phyloP scores from a whole-genome alignment of 2,797 vertebrate genomes.

The Poecilia picta region DNA sequence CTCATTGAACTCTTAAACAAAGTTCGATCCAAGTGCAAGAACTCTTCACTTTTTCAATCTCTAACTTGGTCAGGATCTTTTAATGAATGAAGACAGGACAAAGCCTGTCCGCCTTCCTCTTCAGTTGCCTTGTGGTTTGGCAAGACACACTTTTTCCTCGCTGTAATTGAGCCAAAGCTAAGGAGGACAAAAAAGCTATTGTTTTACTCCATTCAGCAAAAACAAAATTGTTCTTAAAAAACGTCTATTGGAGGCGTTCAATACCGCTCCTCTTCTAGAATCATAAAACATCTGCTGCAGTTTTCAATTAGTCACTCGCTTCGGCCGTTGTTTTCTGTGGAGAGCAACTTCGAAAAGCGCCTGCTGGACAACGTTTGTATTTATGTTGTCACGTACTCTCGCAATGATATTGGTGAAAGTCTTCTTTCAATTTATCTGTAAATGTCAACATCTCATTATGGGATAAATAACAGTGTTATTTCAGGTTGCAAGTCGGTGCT shows the following conservation, averaged over 20 bases:
- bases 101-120: constrained; percentile 9
- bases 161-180: not conserved
- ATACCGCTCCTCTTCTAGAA: constrained; percentile 2
- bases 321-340: constrained; percentile 26
- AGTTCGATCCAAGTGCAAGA: constrained; percentile 18
- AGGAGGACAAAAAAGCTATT: constrained; percentile 2
- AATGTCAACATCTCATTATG: constrained; percentile 74
- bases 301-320: constrained; percentile 42
- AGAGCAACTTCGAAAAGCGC: not conserved
- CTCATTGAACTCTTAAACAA: constrained; percentile 7
- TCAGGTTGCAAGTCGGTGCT: constrained; percentile 47
- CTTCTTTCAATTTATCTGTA: constrained; percentile 65
- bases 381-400: constrained; percentile 31
- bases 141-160: constrained; percentile 25
- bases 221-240: not conserved
- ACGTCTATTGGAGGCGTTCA: not conserved
- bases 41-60: constrained; percentile 19
- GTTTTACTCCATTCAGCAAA: not conserved
- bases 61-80: constrained; percentile 17
- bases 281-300: not conserved
- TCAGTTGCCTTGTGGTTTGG: constrained; percentile 18
- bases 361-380: constrained; percentile 22
- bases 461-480: constrained; percentile 66
- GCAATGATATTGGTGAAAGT: constrained; percentile 38
- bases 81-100: constrained; percentile 31